Evolutionary conservation across 1,140 invertebrate genomes (phyloP), one percentile per base, ranked within the genome.

Genomic region (Chrysoperla carnea): DNA sequence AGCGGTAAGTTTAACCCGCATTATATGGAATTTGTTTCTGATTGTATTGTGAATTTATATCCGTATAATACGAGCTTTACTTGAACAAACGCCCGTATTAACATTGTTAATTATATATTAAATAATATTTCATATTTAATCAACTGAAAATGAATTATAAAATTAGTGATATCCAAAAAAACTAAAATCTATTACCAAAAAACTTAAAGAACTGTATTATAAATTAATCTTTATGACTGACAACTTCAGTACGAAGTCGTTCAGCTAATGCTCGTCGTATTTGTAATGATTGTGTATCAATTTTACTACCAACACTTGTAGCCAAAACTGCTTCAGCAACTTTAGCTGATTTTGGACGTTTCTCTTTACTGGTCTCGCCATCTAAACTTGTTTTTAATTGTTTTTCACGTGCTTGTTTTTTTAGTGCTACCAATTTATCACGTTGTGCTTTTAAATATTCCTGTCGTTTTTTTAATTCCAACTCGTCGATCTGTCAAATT

Each of bases 341-440:
- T 46, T 72, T 66, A 0, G 82, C 76, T 1, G 79, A 83, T 44
- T 73, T 71, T 1, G 83, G 84, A 29, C 82, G 58, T 15, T 58
- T 48, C 8, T 49, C 45, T 2, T 50, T 52, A 8, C 50, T 29
- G 1, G 51, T 46, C 39, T 56, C 53, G 5, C 39, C 50, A 2
- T 59, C 58, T 6, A 63, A 58, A 46, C 68, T 61, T 8, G 62
- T 69, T n/a, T 70, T 70, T 4, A 94, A 61, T 51, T 81, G 74
- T 49, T 82, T 80, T 52, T 82, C 79, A 17, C 89, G 67, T 13
- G 84, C 86, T 59, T 83, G 73, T 56, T 84, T 84, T 57, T 94
- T 94, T 51, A 93, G 57, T 12, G 82, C 81, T 28, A 94, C 67
- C 13, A 95, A 69, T 56, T 92, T 90, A 58, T 94, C 89, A 23